Base-by-base conservation (phyloP, 2,113 vertebrate species). In the Barnardius zonarius region DNA sequence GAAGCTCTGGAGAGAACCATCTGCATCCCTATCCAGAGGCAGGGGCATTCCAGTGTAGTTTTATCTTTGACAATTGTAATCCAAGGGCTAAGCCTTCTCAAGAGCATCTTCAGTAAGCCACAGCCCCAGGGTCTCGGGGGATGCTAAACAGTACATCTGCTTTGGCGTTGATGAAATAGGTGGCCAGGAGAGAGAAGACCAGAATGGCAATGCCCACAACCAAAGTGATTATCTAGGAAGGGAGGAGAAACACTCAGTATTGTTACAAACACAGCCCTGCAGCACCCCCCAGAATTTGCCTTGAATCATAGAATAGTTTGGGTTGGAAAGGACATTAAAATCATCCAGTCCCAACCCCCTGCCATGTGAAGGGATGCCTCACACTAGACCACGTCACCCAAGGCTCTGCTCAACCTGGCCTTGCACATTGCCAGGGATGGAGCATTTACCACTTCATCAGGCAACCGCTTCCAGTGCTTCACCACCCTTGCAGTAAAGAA, bases 91-190 rank as follows among this genome's bases (percentile, higher is more conserved):
- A 44, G 68, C 46, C 41, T 49, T 33, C 51, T 43, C 35, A 63
- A 74, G 61, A 74, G 35, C 33, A 28, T 41, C 77, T 41, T 99
- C 98, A 99, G 97, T 99, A 99, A 86, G 98, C 98, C 96, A 98
- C 98, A 4, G 93, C 93, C 67, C 98, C 95, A 2, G 98, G 96
- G 68, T 99, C 99, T 68, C 97, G 97, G 4, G 98, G 96, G 37
- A 95, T 70, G 74, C 98, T 98, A 93, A 99, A 99, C 11, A 99
- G 98, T 7, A 99, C 94, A 7, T 99, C 98, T 0, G 99, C 99
- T 97, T 99, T 99, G 67, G 98, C 98, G 54, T 98, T 99, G 98
- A 99, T 94, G 69, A 98, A 95, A 92, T 99, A 99, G 0, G 99
- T 99, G 92, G 98, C 82, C 24, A 98, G 27, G 19, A 99, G 98